phyloP scores from a whole-genome alignment of 2,113 vertebrate species.

The Gasterosteus aculeatus region DNA sequence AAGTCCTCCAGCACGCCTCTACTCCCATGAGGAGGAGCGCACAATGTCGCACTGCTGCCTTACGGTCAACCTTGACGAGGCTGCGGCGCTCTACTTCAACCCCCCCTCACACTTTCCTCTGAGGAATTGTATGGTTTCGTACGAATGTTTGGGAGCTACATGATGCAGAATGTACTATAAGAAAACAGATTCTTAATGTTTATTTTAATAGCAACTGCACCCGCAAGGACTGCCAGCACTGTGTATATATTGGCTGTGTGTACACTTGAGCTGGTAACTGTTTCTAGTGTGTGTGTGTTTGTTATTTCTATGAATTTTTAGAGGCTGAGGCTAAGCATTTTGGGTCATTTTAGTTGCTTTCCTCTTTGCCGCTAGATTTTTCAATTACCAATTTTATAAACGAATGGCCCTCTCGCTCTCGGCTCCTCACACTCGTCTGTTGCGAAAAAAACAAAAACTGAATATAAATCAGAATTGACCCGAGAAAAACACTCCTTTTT shows the following conservation, averaged over 20 bases:
- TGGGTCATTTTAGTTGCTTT: conserved; percentile 32
- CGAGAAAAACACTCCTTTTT: not conserved
- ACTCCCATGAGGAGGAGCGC: conserved; percentile 30
- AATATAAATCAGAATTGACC: not conserved
- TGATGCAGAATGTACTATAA: conserved; percentile 42
- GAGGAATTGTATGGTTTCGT: conserved; percentile 50
- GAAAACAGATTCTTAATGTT: conserved; percentile 45
- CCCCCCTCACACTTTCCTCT: conserved; percentile 26
- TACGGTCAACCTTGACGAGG: conserved; percentile 55
- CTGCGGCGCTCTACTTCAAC: conserved; percentile 40
- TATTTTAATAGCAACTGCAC: conserved; percentile 58
- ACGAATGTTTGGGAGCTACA: conserved; percentile 52
- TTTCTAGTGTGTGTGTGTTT: conserved; percentile 15
- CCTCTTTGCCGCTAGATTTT: conserved; percentile 35
- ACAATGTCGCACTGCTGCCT: conserved; percentile 36
- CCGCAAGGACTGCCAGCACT: conserved; percentile 39
- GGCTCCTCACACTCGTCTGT: not conserved
- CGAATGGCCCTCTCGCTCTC: conserved; percentile 22
- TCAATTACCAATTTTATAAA: conserved; percentile 48
- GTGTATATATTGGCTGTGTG: conserved; percentile 42
- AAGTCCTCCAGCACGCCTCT: conserved; percentile 17
- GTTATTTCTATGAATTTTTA: conserved; percentile 27
- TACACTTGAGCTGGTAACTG: conserved; percentile 18
- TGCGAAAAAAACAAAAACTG: not conserved
- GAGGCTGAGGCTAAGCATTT: conserved; percentile 11